Evolutionary conservation across 2,888 invertebrate genomes (phyloP).

Genomic region (Ceriagrion tenellum): DNA sequence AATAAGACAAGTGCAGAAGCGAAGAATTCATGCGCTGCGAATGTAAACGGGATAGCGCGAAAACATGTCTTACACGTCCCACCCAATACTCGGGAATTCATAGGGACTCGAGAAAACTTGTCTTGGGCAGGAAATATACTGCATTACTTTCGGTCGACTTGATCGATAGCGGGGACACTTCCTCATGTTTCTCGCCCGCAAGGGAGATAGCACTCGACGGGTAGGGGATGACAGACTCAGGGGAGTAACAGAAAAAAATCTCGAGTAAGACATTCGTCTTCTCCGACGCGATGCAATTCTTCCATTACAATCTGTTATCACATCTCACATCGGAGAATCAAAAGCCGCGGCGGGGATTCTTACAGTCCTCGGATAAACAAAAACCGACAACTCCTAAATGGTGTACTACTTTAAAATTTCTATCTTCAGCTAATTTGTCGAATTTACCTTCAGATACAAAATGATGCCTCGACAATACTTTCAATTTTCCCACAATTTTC

Average conservation of each 20-base stretch:
- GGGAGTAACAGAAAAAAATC: not conserved
- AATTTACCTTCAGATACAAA: too few relatives aligned
- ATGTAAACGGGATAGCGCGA: not conserved
- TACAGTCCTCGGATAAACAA: not conserved
- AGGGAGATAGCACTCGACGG: not conserved
- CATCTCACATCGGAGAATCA: not conserved
- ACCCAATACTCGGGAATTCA: not conserved
- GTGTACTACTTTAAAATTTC: not conserved
- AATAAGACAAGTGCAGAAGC: not conserved
- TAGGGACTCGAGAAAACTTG: not conserved
- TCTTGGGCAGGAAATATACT: conserved; percentile 17
- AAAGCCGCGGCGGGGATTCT: not conserved
- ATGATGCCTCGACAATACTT: too few relatives aligned
- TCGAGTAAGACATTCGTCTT: not conserved
- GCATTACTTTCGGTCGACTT: not conserved
- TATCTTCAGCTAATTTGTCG: too few relatives aligned
- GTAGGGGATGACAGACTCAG: not conserved
- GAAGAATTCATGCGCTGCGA: not conserved
- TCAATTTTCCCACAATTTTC: too few relatives aligned
- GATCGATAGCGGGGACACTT: conserved; percentile 10
- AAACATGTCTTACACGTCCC: not conserved
- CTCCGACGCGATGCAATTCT: not conserved
- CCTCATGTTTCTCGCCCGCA: not conserved
- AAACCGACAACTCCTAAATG: not conserved
- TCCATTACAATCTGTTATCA: not conserved